Conservation (phyloP, 2,888 invertebrate species). For the Hybos culiciformis region DNA sequence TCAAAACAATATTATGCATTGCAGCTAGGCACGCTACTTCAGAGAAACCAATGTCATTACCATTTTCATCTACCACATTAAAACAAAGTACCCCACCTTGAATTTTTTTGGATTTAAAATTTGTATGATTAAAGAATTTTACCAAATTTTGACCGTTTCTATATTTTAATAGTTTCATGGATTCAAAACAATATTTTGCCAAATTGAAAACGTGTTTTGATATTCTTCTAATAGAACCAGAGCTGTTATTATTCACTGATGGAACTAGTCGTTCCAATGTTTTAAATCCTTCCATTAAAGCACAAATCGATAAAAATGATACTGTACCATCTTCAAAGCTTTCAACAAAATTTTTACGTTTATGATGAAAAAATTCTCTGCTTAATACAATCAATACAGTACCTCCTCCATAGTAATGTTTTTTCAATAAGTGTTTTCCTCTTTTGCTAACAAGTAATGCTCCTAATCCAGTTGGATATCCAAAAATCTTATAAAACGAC, state of each 20-base stretch:
- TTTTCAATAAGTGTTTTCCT: slow-evolving; percentile 29
- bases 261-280: slow-evolving; percentile 52
- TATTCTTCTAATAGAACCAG: slow-evolving; percentile 45
- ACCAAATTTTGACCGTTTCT: slow-evolving; percentile 55
- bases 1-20: slow-evolving; percentile 67
- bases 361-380: slow-evolving; percentile 53
- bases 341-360: slow-evolving; percentile 52
- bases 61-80: slow-evolving; percentile 65
- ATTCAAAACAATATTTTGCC: slow-evolving; percentile 56
- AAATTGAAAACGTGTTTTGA: slow-evolving; percentile 61
- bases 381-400: slow-evolving; percentile 77
- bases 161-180: slow-evolving; percentile 51
- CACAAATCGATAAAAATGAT: slow-evolving; percentile 70
- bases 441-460: slow-evolving; percentile 60
- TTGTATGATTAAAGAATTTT: slow-evolving; percentile 57
- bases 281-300: slow-evolving; percentile 72
- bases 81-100: slow-evolving; percentile 87
- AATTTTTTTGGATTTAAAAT: slow-evolving; percentile 42
- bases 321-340: slow-evolving; percentile 93
- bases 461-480: slow-evolving; percentile 88
- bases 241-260: slow-evolving; percentile 21
- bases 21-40: slow-evolving; percentile 86
- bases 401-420: slow-evolving; percentile 85
- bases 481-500: slow-evolving; percentile 95
- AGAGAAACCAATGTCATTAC: slow-evolving; percentile 72